Base-by-base conservation (phyloP, 2,113 vertebrate species). In the Aphyosemion australe region DNA sequence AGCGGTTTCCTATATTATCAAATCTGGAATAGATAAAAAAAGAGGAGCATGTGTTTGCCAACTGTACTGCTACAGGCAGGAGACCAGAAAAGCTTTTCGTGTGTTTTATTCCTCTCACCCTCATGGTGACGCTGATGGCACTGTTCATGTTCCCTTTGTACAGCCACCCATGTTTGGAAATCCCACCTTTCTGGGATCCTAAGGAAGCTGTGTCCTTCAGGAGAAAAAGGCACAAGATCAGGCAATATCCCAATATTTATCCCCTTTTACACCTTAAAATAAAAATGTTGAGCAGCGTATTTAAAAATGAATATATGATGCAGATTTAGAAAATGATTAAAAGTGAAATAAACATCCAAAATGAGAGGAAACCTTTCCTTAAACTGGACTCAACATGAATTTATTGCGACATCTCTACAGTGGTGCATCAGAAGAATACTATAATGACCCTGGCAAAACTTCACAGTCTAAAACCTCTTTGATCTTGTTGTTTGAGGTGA, bases 101-200 rank as follows among this genome's bases (percentile, higher is more conserved):
- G 13, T 41, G 15, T 4, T 42, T 12, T 18, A 8, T 34, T 6
- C 11, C 37, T 80, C 95, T 94, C 88, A 99, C 97, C 93, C 97
- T 92, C 96, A 99, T 99, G 52, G 96, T 99, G 79, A 99, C 97
- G 12, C 97, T 99, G 89, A 99, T 99, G 10, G 97, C 96, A 51
- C 95, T 99, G 86, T 99, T 99, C 94, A 99, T 94, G 88, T 99
- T 99, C 87, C 97, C 97, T 91, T 99, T 99, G 84, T 96, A 94
- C 8, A 99, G 90, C 97, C 97, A 99, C 73, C 97, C 95, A 53
- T 99, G 97, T 78, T 95, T 99, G 79, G 95, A 97, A 86, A 99
- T 93, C 12, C 97, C 97, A 0, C 96, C 97, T 84, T 99, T 99
- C 90, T 98, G 97, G 71, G 97, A 99, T 10, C 97, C 96, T 1